These are phyloP conservation scores for Trialeurodes vaporariorum DNA, from an alignment of 1,140 invertebrate genomes.

Conservation along the genomic window DNA sequence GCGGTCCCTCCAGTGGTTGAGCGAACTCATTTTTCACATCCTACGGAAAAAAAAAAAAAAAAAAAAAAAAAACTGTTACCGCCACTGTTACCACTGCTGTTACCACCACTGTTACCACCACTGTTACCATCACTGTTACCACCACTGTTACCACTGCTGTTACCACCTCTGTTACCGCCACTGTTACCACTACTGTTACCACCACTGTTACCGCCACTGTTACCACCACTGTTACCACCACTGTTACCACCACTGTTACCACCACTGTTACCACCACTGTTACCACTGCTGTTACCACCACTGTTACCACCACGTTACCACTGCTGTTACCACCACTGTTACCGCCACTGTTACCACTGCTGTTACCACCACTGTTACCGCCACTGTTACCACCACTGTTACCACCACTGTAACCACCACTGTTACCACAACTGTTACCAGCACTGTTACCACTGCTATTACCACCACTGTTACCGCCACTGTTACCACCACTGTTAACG, in stretches of 20 bases:
- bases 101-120: constrained; percentile 11
- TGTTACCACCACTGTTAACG: constrained; percentile 1
- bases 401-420: no score
- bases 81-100: no score
- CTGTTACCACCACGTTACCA: constrained; percentile 10
- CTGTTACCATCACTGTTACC: constrained; percentile 12
- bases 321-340: constrained; percentile 6
- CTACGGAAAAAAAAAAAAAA: no score
- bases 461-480: constrained; percentile 6
- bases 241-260: constrained; percentile 8
- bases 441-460: constrained; percentile 5
- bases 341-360: constrained; percentile 3
- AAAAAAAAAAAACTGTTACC: no score
- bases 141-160: constrained; percentile 12
- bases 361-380: constrained; percentile 2
- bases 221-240: constrained; percentile 10
- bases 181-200: constrained; percentile 7
- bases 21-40: no score
- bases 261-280: constrained; percentile 1
- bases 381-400: constrained; percentile 6
- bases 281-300: constrained; percentile 1
- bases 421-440: no score
- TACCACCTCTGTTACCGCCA: constrained; percentile 10
- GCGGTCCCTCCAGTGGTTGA: no score
- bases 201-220: constrained; percentile 11